These are phyloP conservation scores for Argyra leucocephala DNA, from an alignment of 2,888 invertebrate genomes.

Conservation along the genomic window DNA sequence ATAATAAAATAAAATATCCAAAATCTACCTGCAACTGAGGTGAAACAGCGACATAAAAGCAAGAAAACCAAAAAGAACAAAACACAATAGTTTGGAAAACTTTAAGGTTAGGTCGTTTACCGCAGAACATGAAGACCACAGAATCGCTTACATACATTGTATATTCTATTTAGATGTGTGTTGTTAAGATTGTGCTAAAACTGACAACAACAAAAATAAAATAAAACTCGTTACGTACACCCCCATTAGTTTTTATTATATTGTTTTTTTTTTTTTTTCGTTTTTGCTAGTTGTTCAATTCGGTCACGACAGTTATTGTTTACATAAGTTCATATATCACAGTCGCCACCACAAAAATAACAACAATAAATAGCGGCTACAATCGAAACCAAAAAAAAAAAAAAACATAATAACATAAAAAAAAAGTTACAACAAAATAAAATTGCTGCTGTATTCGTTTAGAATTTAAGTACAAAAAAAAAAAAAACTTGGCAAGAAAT, in stretches of 20 bases:
- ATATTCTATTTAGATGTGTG: background rate
- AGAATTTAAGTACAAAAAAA: too few relatives aligned
- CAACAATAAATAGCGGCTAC: too few relatives aligned
- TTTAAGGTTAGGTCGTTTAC: slow-evolving; percentile 1
- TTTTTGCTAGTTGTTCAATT: background rate
- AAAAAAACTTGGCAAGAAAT: background rate
- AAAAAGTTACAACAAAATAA: too few relatives aligned
- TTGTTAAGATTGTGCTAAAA: background rate
- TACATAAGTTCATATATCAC: background rate
- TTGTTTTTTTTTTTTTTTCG: background rate
- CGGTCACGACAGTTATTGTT: background rate
- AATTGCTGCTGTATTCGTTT: background rate
- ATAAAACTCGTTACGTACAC: background rate
- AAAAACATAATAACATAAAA: too few relatives aligned
- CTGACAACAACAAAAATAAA: background rate
- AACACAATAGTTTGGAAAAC: too few relatives aligned
- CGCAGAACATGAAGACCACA: background rate
- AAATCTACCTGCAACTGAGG: too few relatives aligned
- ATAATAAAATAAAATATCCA: too few relatives aligned
- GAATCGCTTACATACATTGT: background rate
- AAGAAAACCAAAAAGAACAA: too few relatives aligned
- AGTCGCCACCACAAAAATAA: background rate
- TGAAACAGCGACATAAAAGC: too few relatives aligned
- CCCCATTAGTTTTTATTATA: background rate
- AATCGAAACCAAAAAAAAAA: background rate